Base-by-base conservation (phyloP, 2,797 vertebrate species). In the Propithecus deckenii region DNA sequence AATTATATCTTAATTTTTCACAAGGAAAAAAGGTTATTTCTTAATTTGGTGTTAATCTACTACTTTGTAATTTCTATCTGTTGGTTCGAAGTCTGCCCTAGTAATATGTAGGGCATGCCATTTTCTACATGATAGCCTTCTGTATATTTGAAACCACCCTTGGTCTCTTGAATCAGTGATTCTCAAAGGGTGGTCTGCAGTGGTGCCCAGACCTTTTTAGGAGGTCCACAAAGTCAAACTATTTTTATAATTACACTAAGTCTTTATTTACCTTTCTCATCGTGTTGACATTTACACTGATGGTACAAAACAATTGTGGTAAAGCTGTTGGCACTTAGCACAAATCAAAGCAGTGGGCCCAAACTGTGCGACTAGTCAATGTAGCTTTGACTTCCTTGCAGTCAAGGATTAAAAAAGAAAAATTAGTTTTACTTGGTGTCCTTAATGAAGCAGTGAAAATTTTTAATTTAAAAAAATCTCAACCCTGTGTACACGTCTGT, bases 121-220 rank as follows among this genome's bases (percentile, higher is more conserved):
- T 88, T 92, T 94, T 85, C 57, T 85, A 30, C 9, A 5, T 38
- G 83, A 46, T 30, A 84, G 46, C 20, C 30, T 71, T 94, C 28
- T 81, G 3, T 90, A 7, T 89, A 89, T 94, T 91, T 86, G 86
- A 72, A 91, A 74, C 43, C 48, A 84, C 59, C 90, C 52, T 84
- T 78, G 17, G 43, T 92, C 12, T 20, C 30, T 32, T 61, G 30
- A 79, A 43, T 80, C 41, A 46, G 14, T 55, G n/a, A n/a, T 46
- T 76, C 25, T 85, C 48, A 61, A 57, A 85, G 20, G 38, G 63
- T 79, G 23, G 15, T 57, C 20, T 81, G 18, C 22, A 35, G 18
- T 18, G 48, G 14, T 67, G 38, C 13, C 46, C 61, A 61, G 25
- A 67, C 38, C 22, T 67, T 81, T 55, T 18, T 67, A 89, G 41